A percentile compares a stretch with the other conserved stretches of the same genome.
Conservation (phyloP, 2,797 vertebrate genomes). For the Lindbergichthys nudifrons region DNA sequence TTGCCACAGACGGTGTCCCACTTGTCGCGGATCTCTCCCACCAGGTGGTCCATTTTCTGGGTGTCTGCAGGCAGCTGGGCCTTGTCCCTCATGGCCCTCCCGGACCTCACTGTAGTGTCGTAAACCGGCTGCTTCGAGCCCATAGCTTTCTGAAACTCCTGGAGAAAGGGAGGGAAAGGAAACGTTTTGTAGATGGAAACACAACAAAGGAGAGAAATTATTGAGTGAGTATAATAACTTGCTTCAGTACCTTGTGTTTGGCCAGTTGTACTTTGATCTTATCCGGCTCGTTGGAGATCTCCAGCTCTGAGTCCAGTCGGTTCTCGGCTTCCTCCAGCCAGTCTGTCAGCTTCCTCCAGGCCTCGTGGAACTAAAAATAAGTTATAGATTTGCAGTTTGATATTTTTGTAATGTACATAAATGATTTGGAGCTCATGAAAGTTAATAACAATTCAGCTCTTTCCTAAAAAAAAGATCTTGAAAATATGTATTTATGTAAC, state of each 20-base stretch:
- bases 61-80: conserved; percentile 91
- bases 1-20: conserved; percentile 99
- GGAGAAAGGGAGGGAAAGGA: not conserved
- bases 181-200: not conserved
- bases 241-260: conserved; percentile 92
- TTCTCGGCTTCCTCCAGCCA: conserved; percentile 98
- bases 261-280: conserved; percentile 97
- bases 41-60: conserved; percentile 93
- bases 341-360: conserved; percentile 97
- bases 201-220: not conserved
- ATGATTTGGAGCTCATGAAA: not conserved
- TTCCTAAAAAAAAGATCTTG: not conserved
- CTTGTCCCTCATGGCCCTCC: conserved; percentile 95
- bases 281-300: conserved; percentile 98
- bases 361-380: conserved; percentile 92
- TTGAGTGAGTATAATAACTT: no score
- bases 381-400: not conserved
- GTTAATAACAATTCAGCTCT: not conserved
- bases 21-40: conserved; percentile 97
- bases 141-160: conserved; percentile 98
- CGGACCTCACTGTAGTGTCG: conserved; percentile 96
- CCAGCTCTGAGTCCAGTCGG: conserved; percentile 94
- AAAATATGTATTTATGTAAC: not conserved
- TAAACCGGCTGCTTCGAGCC: conserved; percentile 98
- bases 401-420: not conserved